Evolutionary conservation across 2,888 invertebrate genomes (phyloP).

Genomic region (Opisthograptis luteolata): DNA sequence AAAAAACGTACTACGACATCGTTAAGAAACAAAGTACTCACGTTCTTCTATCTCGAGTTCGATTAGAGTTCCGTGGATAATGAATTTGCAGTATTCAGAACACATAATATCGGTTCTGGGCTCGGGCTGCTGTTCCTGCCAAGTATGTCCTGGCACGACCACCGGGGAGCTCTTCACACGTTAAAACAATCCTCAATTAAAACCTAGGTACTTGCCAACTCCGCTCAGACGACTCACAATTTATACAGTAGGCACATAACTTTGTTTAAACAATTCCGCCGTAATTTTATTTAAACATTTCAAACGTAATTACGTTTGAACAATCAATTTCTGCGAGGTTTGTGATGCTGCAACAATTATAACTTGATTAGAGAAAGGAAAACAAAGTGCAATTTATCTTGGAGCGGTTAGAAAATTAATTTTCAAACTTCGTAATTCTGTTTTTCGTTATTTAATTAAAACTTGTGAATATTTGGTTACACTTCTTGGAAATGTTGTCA

Average conservation of each 20-base stretch:
- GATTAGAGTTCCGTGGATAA: conserved; percentile 55
- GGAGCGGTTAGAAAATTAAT: conserved; percentile 32
- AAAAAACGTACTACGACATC: conserved; percentile 2
- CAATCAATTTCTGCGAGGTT: conserved; percentile 38
- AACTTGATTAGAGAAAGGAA: conserved; percentile 41
- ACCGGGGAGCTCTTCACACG: conserved; percentile 42
- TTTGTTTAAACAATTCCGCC: conserved; percentile 14
- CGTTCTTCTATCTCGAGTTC: conserved; percentile 47
- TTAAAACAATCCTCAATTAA: conserved; percentile 66
- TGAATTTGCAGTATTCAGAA: conserved; percentile 64
- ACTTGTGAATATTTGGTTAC: conserved; percentile 16
- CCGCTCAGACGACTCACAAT: conserved; percentile 23
- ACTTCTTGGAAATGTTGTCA: no score
- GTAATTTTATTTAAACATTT: conserved; percentile 35
- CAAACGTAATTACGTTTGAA: conserved; percentile 29
- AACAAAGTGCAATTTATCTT: conserved; percentile 40
- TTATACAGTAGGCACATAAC: conserved; percentile 20
- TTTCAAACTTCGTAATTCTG: conserved; percentile 21
- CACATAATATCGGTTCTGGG: conserved; percentile 52
- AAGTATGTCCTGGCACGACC: conserved; percentile 51
- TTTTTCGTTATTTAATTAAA: conserved; percentile 19
- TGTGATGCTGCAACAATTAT: conserved; percentile 37
- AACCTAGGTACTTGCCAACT: conserved; percentile 52
- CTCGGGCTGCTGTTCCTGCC: conserved; percentile 55
- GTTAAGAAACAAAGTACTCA: conserved; percentile 32